phyloP scores from a whole-genome alignment of 2,888 invertebrate genomes.

The Ennomos erosarius region DNA sequence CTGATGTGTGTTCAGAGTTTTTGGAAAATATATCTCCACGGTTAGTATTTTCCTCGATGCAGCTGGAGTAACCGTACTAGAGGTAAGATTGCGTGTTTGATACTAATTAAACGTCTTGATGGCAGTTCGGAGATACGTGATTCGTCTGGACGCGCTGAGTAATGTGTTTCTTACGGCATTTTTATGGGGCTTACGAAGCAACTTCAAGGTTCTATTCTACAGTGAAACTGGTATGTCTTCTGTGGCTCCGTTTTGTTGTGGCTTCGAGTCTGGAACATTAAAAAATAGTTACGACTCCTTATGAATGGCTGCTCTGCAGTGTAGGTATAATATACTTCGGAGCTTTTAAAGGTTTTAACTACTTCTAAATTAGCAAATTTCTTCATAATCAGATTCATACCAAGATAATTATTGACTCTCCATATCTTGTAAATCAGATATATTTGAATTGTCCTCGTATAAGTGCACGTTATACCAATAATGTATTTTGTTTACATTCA shows the following conservation, averaged over 20 bases:
- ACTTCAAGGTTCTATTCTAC: conserved; percentile 39
- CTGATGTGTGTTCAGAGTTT: neutral
- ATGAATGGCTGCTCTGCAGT: conserved; percentile 1
- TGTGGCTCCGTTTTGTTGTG: conserved; percentile 14
- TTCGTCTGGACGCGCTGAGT: conserved; percentile 65
- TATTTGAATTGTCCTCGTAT: too few relatives aligned
- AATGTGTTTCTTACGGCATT: conserved; percentile 60
- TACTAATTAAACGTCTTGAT: conserved; percentile 78
- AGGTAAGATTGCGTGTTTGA: conserved; percentile 75
- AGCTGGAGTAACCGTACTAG: conserved; percentile 62
- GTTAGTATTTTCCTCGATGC: neutral
- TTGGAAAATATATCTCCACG: neutral
- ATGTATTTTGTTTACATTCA: too few relatives aligned
- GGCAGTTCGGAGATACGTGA: conserved; percentile 62
- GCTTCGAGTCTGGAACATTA: conserved; percentile 13
- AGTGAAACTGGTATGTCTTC: conserved; percentile 3
- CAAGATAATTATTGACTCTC: too few relatives aligned
- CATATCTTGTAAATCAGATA: too few relatives aligned
- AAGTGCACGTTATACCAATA: too few relatives aligned
- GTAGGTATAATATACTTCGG: too few relatives aligned
- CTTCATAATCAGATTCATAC: too few relatives aligned
- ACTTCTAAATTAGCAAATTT: too few relatives aligned
- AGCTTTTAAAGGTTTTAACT: too few relatives aligned
- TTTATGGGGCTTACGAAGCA: conserved; percentile 49
- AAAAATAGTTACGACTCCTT: conserved; percentile 12